phyloP scores from a whole-genome alignment of 2,113 vertebrate species.

The Sturnus vulgaris region DNA sequence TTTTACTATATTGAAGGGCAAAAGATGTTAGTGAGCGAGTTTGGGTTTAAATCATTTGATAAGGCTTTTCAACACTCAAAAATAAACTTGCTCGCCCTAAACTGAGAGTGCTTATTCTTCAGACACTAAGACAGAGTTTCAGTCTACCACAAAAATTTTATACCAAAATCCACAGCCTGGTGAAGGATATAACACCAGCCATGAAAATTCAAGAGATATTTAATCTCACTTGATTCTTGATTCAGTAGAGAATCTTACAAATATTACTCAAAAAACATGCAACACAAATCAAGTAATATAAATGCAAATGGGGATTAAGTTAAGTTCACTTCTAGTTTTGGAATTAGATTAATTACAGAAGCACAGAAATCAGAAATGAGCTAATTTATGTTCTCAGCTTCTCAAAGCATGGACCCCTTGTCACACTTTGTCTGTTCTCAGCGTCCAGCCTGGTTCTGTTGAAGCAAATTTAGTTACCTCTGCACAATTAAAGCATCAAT shows the following conservation, averaged over 20 bases:
- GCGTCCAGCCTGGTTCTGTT: fast-evolving
- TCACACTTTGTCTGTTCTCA: neutral
- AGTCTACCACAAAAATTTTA: neutral
- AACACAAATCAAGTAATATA: neutral
- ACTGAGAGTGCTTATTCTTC: neutral
- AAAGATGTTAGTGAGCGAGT: fast-evolving
- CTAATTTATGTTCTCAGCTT: neutral
- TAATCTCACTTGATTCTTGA: neutral
- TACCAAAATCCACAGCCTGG: neutral
- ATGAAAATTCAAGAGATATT: neutral
- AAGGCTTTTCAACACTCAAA: neutral
- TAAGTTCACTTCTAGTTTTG: neutral
- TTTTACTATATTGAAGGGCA: neutral
- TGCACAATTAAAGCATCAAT: neutral
- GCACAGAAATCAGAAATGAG: neutral
- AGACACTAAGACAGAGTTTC: neutral
- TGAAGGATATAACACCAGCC: neutral
- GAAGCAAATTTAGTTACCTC: neutral
- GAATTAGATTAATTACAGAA: neutral
- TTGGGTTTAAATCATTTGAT: neutral
- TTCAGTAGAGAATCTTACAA: neutral
- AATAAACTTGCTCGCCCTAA: neutral
- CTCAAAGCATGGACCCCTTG: neutral
- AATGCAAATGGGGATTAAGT: neutral
- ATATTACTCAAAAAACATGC: neutral